Conservation (phyloP, 2,888 invertebrate genomes). For the Willowsia nigromaculata region DNA sequence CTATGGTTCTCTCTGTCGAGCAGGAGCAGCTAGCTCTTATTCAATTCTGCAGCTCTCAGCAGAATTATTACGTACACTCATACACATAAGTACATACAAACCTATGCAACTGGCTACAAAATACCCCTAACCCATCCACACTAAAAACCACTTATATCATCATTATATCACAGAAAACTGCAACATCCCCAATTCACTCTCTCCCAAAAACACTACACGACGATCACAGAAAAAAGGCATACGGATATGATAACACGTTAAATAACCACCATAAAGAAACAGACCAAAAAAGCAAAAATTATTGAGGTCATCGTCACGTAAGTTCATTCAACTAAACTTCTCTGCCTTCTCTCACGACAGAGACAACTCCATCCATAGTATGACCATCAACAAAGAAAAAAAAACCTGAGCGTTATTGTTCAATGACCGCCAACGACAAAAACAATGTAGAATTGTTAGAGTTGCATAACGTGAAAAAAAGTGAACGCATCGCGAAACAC, state of each 20-base stretch:
- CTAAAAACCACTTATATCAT: no score
- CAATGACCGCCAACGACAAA: constrained; percentile 63
- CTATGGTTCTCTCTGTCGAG: no score
- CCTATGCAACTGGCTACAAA: no score
- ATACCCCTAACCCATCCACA: no score
- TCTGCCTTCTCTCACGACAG: neutral
- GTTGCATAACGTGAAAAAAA: constrained; percentile 44
- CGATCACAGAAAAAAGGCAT: no score
- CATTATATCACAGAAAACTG: no score
- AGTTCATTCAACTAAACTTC: constrained; percentile 70
- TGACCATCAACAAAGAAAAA: neutral
- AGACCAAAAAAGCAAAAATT: neutral
- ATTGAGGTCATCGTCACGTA: constrained; percentile 69
- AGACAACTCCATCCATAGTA: neutral
- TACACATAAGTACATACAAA: no score
- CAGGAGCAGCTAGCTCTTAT: neutral
- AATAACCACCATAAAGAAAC: neutral
- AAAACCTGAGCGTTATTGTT: neutral
- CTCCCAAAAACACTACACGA: no score
- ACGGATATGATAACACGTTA: neutral
- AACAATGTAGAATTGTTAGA: no score
- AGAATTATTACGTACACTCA: no score
- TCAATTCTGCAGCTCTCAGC: no score
- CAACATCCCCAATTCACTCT: neutral
- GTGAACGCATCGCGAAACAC: constrained; percentile 4